These are phyloP conservation scores for Tyria jacobaeae DNA, from an alignment of 2,888 invertebrate genomes.

Conservation along the genomic window DNA sequence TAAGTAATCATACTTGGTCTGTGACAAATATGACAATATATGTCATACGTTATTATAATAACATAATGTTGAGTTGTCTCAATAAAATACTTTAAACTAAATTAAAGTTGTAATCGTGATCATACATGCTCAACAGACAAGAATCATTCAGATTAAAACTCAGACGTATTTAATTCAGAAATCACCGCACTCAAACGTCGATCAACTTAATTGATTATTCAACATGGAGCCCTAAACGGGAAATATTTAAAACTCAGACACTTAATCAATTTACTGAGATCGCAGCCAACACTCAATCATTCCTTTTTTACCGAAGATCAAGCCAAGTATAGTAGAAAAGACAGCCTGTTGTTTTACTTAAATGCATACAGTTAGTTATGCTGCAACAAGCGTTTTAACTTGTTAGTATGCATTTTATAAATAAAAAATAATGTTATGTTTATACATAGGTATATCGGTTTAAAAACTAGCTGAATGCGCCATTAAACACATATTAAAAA, in stretches of 20 bases:
- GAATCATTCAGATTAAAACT: slow-evolving; percentile 55
- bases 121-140: slow-evolving; percentile 22
- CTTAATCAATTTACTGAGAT: slow-evolving; percentile 81
- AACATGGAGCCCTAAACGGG: slow-evolving; percentile 63
- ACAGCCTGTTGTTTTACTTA: neutral
- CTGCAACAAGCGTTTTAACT: neutral
- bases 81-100: slow-evolving; percentile 26
- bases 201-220: slow-evolving; percentile 83
- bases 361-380: slow-evolving; percentile 22
- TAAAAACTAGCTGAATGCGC: neutral
- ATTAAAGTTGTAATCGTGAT: slow-evolving; percentile 30
- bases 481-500: neutral
- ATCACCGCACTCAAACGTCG: slow-evolving; percentile 68
- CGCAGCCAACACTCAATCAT: slow-evolving; percentile 76
- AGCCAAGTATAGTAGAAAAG: slow-evolving; percentile 28
- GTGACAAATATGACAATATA: too few relatives aligned
- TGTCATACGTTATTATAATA: too few relatives aligned
- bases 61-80: too few relatives aligned
- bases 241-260: slow-evolving; percentile 76
- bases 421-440: too few relatives aligned
- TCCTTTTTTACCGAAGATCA: slow-evolving; percentile 43
- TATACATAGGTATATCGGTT: too few relatives aligned
- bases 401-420: too few relatives aligned
- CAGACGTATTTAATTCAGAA: slow-evolving; percentile 58
- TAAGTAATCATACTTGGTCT: too few relatives aligned